These are phyloP conservation scores for Piscicola geometra DNA, from an alignment of 2,888 invertebrate species.

Conservation along the genomic window DNA sequence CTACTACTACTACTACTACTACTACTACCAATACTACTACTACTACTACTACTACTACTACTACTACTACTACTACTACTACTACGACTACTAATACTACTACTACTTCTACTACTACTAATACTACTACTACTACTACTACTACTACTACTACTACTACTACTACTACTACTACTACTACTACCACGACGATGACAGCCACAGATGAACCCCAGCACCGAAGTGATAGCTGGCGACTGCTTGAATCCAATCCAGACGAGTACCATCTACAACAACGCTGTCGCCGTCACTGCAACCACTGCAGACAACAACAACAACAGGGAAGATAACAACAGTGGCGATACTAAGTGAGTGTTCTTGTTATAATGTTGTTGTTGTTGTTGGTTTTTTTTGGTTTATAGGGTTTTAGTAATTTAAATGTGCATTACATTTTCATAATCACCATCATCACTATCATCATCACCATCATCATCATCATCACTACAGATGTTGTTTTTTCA, in stretches of 20 bases:
- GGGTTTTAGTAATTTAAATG: background rate
- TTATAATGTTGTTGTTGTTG: background rate
- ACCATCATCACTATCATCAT: background rate
- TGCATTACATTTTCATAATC: background rate
- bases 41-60: too few relatives aligned
- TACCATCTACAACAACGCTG: conserved; percentile 4
- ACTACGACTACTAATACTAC: conserved; percentile 7
- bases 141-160: conserved; percentile 22
- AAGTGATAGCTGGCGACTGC: conserved; percentile 26
- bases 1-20: conserved; percentile 21
- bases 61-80: background rate
- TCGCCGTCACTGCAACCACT: background rate
- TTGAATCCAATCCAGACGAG: background rate
- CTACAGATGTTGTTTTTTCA: conserved; percentile 32
- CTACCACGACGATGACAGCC: background rate
- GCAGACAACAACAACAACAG: conserved; percentile 10
- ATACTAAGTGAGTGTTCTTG: conserved; percentile 16
- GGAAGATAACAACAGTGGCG: conserved; percentile 26
- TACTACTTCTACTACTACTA: background rate
- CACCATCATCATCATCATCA: background rate
- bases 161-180: conserved; percentile 24
- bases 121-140: conserved; percentile 22
- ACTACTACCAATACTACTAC: background rate
- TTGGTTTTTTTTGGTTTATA: background rate
- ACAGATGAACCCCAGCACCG: conserved; percentile 15